Percentiles rank a stretch among this genome's conserved stretches.
Conservation (phyloP, 1,140 invertebrate genomes). For the Eciton burchellii region DNA sequence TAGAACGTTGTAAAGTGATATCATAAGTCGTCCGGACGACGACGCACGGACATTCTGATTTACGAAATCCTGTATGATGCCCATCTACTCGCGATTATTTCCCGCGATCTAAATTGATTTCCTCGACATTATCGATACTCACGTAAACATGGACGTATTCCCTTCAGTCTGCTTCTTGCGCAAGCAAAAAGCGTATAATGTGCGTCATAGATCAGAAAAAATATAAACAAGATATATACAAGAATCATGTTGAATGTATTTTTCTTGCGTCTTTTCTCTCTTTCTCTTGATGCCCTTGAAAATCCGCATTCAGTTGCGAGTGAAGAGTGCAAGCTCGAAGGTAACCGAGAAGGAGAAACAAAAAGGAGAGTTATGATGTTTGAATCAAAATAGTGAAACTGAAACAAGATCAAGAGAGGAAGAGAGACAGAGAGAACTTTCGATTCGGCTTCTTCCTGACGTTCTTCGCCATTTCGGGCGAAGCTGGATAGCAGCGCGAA, state of each 20-base stretch:
- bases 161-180: background rate
- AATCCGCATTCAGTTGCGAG: slow-evolving; percentile 26
- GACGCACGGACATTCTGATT: slow-evolving; percentile 25
- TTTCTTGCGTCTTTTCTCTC: background rate
- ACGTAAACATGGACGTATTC: too few species aligned
- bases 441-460: background rate
- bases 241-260: slow-evolving; percentile 25
- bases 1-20: slow-evolving; percentile 53
- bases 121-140: background rate
- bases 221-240: background rate
- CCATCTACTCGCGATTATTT: background rate
- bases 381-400: slow-evolving; percentile 61
- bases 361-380: background rate
- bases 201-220: background rate
- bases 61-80: slow-evolving; percentile 18
- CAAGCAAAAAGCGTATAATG: background rate
- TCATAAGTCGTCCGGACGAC: slow-evolving; percentile 42
- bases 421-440: slow-evolving; percentile 33
- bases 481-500: slow-evolving; percentile 29
- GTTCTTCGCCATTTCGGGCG: slow-evolving; percentile 20
- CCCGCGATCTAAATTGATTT: slow-evolving; percentile 21
- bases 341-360: slow-evolving; percentile 17
- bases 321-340: background rate
- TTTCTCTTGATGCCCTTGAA: slow-evolving; percentile 48
- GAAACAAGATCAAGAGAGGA: slow-evolving; percentile 42